Evolutionary conservation across 2,113 vertebrate genomes (phyloP).

Genomic region (Choloepus hoffmanni): DNA sequence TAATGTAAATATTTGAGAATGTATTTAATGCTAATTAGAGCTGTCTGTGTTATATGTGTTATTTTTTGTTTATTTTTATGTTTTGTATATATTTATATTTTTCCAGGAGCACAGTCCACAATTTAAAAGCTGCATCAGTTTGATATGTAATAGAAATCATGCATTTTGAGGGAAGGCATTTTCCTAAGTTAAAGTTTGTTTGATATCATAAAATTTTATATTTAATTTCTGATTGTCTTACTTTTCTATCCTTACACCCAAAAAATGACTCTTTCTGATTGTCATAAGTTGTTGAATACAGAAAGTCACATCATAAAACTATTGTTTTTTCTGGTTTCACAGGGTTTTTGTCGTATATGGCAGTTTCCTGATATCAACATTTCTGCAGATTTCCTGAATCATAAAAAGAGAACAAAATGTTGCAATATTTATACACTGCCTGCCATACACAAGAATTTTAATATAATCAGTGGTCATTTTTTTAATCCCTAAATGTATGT

Average conservation of each 20-base stretch:
- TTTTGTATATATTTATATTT: not conserved
- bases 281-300: not conserved
- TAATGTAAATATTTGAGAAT: not conserved
- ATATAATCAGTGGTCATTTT: too few species aligned
- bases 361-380: not conserved
- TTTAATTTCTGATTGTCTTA: not conserved
- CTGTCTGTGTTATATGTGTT: not conserved
- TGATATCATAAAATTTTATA: not conserved
- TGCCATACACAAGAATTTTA: not conserved
- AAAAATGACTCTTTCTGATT: not conserved
- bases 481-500: not conserved
- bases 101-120: not conserved
- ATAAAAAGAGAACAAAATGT: not conserved
- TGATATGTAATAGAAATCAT: not conserved
- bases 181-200: not conserved
- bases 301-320: not conserved
- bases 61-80: not conserved
- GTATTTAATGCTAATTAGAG: not conserved
- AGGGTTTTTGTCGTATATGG: not conserved
- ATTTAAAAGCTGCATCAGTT: not conserved
- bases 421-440: not conserved
- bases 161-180: not conserved
- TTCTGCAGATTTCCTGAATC: not conserved
- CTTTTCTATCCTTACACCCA: not conserved
- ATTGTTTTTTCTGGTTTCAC: not conserved